Evolutionary conservation across 35 echinoderm and acorn worm genomes (phyloP), one percentile per base, ranked within the genome.

Genomic region (Ophiothrix spiculata): DNA sequence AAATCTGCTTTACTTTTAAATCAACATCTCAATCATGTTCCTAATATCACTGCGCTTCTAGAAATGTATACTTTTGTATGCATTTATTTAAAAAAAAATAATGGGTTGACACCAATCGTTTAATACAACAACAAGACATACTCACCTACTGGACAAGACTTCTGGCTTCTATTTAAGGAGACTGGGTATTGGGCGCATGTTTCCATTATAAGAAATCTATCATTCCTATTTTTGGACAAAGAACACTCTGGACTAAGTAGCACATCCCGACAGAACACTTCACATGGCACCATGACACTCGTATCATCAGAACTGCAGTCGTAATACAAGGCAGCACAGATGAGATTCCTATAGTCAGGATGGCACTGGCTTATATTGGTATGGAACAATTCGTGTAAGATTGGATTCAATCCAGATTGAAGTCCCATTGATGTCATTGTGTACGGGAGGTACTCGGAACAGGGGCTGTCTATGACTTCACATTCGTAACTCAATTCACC

Each of bases 391-490:
- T 15, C 25, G 3, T 69, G 16, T 2, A 69, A 69, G 3, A 69
- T 69, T 69, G 60, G 60, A 25, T 69, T 69, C 29, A 69, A 69
- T 25, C 60, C 60, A 25, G 60, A 25, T n/a, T 69, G 60, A n/a
- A 69, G 60, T n/a, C 60, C 60, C 17, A 69, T 25, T 69, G 60
- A 69, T 69, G 60, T 69, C 60, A 69, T 69, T 69, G 60, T 69
- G 25, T 69, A 69, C 8, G 60, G 60, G 16, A 69, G 60, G 3
- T 25, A 25, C 1, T 69, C 60, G 23, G 60, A 15, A 69, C 60
- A 69, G 3, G 60, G 60, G 60, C 60, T 25, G 3, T 69, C 10
- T 4, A 69, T 69, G 3, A 28, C 17, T n/a, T 69, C 60, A n/a
- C 60, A 69, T 28, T 69, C 16, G 6, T 6, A 69, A 69, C n/a